Conservation (phyloP, 2,113 vertebrate species). For the Calonectris borealis region DNA sequence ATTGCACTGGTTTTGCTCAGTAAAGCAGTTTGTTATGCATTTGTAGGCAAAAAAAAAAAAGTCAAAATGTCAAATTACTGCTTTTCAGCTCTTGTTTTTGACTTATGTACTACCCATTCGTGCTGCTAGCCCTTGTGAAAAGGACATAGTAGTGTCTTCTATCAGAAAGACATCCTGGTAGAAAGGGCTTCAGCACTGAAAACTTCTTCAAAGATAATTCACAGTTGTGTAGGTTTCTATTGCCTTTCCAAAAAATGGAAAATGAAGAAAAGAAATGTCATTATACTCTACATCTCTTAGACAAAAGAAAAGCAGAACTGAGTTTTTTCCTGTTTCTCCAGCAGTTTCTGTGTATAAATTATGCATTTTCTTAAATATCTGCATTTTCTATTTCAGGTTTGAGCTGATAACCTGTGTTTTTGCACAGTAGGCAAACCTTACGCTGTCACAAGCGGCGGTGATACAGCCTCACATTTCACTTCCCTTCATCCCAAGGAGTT, state of each 20-base stretch:
- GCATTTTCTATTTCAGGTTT: slow-evolving; percentile 70
- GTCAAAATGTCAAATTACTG: background rate
- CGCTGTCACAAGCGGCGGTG: slow-evolving; percentile 13
- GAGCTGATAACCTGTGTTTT: slow-evolving; percentile 69
- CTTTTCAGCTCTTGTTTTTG: background rate
- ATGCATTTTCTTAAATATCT: slow-evolving; percentile 69
- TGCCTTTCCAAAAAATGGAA: slow-evolving; percentile 17
- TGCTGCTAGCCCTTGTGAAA: background rate
- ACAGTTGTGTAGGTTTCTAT: slow-evolving; percentile 19
- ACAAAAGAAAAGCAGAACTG: slow-evolving; percentile 17
- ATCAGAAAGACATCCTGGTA: background rate
- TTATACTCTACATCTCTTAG: slow-evolving; percentile 6
- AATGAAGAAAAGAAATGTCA: background rate
- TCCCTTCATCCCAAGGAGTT: background rate
- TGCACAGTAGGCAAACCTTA: slow-evolving; percentile 52
- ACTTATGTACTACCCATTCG: background rate
- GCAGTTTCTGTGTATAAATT: slow-evolving; percentile 66
- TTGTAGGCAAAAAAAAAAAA: background rate
- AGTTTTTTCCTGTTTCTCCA: background rate
- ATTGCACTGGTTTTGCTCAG: background rate
- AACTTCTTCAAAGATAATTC: slow-evolving; percentile 15
- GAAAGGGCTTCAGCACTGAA: background rate
- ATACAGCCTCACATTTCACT: slow-evolving; percentile 35
- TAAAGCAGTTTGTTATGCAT: background rate
- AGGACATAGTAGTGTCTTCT: background rate